A percentile compares a stretch with the other conserved stretches of the same genome.
phyloP scores from a whole-genome alignment of 2,113 vertebrate genomes.

The Mastomys natalensis region DNA sequence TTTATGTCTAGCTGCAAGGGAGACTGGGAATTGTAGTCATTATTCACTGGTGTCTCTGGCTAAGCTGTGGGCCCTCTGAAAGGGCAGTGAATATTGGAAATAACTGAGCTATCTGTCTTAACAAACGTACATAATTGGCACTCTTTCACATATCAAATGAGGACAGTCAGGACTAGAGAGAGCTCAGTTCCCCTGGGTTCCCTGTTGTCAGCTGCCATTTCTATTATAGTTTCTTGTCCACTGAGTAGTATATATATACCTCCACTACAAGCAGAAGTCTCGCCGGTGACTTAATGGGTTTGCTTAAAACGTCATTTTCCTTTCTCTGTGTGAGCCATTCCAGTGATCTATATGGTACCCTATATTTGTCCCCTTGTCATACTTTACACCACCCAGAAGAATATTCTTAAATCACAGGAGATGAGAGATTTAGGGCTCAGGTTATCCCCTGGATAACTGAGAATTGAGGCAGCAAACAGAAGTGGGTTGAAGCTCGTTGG shows the following conservation, averaged over 20 bases:
- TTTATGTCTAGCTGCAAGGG: constrained; percentile 2
- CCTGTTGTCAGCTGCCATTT: neutral
- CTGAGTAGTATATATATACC: neutral
- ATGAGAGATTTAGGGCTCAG: constrained; percentile 30
- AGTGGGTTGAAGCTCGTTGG: neutral
- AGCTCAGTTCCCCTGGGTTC: constrained; percentile 19
- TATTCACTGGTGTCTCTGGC: neutral
- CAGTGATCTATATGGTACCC: neutral
- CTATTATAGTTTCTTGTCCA: constrained; percentile 27
- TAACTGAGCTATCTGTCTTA: neutral
- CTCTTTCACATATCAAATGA: neutral
- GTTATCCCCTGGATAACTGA: constrained; percentile 18
- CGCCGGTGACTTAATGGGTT: constrained; percentile 25
- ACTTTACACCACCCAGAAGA: neutral
- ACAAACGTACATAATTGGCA: neutral
- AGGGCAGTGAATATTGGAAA: neutral
- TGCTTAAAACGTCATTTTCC: constrained; percentile 54
- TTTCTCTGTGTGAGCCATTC: constrained; percentile 8
- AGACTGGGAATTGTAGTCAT: constrained; percentile 14
- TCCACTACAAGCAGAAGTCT: neutral
- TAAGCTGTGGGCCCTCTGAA: constrained; percentile 23
- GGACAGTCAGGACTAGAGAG: neutral
- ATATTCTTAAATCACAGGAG: constrained; percentile 34
- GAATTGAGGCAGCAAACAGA: constrained; percentile 31
- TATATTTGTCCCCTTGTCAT: neutral